Evolutionary conservation across 2,113 vertebrate species (phyloP).

Genomic region (Montifringilla adamsi): DNA sequence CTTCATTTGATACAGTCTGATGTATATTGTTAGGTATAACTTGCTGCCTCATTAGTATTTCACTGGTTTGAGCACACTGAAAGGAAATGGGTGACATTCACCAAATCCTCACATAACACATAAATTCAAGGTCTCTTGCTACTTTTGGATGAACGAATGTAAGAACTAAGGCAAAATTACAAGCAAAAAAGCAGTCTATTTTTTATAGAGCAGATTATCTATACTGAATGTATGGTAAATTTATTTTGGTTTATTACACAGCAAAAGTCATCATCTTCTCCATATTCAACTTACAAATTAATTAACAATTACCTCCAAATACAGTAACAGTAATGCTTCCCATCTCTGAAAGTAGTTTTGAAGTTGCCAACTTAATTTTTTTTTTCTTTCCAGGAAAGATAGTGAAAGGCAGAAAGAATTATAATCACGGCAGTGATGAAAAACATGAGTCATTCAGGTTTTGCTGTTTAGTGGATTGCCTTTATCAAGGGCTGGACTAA

Average conservation of each 20-base stretch:
- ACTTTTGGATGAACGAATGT: background rate
- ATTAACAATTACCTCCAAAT: background rate
- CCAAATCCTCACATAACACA: background rate
- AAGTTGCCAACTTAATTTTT: background rate
- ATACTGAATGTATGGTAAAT: background rate
- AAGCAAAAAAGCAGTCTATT: background rate
- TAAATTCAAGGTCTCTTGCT: background rate
- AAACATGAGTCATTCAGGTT: background rate
- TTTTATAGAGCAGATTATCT: background rate
- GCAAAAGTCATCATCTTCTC: background rate
- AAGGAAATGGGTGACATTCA: conserved; percentile 5
- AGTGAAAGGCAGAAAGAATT: background rate
- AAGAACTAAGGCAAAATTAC: background rate
- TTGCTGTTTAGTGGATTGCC: background rate
- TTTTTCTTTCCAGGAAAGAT: background rate
- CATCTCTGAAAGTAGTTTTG: background rate
- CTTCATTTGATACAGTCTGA: conserved; percentile 3
- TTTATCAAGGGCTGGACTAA: background rate
- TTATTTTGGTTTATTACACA: background rate
- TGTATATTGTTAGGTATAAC: background rate
- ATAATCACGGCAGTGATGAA: background rate
- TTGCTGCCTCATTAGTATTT: conserved; percentile 51
- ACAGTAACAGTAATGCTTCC: background rate
- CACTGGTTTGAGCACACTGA: background rate
- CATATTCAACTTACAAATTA: background rate